phyloP scores from a whole-genome alignment of 2,888 invertebrate species.

The Lasioglossum calceatum region DNA sequence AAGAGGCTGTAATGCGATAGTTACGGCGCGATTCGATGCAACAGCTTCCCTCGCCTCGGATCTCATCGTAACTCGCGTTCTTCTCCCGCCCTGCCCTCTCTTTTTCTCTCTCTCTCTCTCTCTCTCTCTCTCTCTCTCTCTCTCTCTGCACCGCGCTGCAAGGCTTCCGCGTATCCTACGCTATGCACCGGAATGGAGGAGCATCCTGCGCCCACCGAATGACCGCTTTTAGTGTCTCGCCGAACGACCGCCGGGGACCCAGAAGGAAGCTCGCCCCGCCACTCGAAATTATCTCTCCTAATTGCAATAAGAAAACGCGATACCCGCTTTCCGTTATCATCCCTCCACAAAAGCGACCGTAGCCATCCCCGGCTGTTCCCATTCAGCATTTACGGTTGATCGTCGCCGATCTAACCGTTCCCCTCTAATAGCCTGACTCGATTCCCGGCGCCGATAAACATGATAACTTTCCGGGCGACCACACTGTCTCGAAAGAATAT shows the following conservation, averaged over 20 bases:
- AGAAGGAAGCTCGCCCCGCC: constrained; percentile 32
- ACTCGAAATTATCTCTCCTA: constrained; percentile 58
- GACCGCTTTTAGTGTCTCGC: constrained; percentile 44
- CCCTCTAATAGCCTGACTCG: constrained; percentile 1
- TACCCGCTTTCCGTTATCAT: constrained; percentile 55
- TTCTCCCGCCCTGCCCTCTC: background rate
- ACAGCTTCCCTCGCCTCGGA: constrained; percentile 22
- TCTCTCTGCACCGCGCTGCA: background rate
- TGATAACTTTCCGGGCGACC: background rate
- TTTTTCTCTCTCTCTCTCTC: too few relatives aligned
- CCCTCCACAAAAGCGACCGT: constrained; percentile 25
- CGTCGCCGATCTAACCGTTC: background rate
- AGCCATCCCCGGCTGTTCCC: background rate
- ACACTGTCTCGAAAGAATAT: background rate
- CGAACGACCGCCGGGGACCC: constrained; percentile 33
- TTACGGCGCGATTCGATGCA: constrained; percentile 47
- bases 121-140: background rate
- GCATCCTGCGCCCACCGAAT: constrained; percentile 38
- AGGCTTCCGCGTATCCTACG: constrained; percentile 9
- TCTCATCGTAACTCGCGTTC: constrained; percentile 32
- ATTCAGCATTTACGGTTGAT: constrained; percentile 27
- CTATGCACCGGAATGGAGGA: constrained; percentile 7
- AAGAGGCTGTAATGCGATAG: constrained; percentile 43
- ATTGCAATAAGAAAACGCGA: constrained; percentile 63
- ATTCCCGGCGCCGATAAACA: constrained; percentile 15